Percentiles rank a stretch among this genome's conserved stretches.
Conservation (phyloP, 2,113 vertebrate genomes). For the Xiphophorus maculatus region DNA sequence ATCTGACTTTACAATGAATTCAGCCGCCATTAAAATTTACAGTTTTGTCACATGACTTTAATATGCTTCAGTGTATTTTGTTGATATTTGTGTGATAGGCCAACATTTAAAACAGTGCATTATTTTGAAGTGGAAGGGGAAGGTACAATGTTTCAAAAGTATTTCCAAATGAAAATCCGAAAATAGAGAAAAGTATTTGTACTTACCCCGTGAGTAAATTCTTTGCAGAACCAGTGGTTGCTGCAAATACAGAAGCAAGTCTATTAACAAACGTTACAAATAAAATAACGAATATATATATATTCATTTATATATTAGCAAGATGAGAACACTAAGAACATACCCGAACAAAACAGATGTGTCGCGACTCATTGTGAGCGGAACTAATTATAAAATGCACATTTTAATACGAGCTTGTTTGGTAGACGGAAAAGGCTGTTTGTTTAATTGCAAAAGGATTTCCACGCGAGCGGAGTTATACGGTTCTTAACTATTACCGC, state of each 20-base stretch:
- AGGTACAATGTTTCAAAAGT: too few species aligned
- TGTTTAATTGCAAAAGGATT: rapidly evolving
- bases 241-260: too few species aligned
- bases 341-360: background rate
- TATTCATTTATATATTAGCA: too few species aligned
- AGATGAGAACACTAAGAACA: too few species aligned
- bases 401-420: slow-evolving; percentile 48
- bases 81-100: background rate
- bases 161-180: too few species aligned
- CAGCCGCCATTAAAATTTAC: background rate
- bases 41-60: background rate
- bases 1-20: background rate
- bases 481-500: rapidly evolving
- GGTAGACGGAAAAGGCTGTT: slow-evolving; percentile 7
- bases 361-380: background rate
- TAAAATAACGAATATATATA: too few species aligned
- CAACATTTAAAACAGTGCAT: background rate
- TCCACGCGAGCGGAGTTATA: slow-evolving; percentile 28
- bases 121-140: too few species aligned
- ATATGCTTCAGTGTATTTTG: background rate
- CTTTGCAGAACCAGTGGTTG: too few species aligned
- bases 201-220: too few species aligned
- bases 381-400: background rate
- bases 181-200: too few species aligned
- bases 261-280: too few species aligned